Conservation (phyloP, 1,140 invertebrate genomes). For the Orussus abietinus region DNA sequence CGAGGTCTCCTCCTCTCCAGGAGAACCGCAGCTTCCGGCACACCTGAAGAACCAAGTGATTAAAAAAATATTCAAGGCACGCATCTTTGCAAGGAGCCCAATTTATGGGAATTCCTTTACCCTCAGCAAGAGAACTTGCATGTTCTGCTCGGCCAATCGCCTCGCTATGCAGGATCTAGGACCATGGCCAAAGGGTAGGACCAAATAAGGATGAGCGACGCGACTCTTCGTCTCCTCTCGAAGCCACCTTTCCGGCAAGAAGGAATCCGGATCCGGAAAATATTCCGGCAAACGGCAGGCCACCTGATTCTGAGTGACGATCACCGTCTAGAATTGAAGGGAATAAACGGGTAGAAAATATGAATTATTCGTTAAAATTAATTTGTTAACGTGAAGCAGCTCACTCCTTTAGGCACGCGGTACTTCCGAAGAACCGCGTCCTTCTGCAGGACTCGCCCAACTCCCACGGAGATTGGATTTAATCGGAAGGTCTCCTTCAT, state of each 20-base stretch:
- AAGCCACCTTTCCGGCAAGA: conserved; percentile 77
- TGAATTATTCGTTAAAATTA: conserved; percentile 4
- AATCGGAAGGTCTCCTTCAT: conserved; percentile 81
- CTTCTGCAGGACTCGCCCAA: conserved; percentile 72
- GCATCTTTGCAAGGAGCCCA: too few relatives aligned
- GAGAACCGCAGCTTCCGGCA: conserved; percentile 62
- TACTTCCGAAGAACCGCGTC: conserved; percentile 79
- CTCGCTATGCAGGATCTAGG: conserved; percentile 82
- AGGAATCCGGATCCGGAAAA: conserved; percentile 64
- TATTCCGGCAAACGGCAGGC: conserved; percentile 67
- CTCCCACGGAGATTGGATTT: conserved; percentile 78
- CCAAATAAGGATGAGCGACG: conserved; percentile 73
- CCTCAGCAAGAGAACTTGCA: conserved; percentile 71
- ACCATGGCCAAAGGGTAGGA: conserved; percentile 87
- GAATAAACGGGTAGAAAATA: conserved; percentile 3
- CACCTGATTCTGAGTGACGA: conserved; percentile 85
- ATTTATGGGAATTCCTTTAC: too few relatives aligned
- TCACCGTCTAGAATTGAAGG: conserved; percentile 63
- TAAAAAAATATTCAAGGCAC: too few relatives aligned
- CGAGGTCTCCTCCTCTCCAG: conserved; percentile 65
- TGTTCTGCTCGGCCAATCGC: conserved; percentile 84
- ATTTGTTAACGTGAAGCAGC: conserved; percentile 26
- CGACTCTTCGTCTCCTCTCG: conserved; percentile 48
- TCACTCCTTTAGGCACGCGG: conserved; percentile 79
- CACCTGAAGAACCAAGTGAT: conserved; percentile 63